A percentile compares a stretch with the other conserved stretches of the same genome.
Conservation (phyloP, 2,797 vertebrate genomes). For the Sternotherus odoratus region DNA sequence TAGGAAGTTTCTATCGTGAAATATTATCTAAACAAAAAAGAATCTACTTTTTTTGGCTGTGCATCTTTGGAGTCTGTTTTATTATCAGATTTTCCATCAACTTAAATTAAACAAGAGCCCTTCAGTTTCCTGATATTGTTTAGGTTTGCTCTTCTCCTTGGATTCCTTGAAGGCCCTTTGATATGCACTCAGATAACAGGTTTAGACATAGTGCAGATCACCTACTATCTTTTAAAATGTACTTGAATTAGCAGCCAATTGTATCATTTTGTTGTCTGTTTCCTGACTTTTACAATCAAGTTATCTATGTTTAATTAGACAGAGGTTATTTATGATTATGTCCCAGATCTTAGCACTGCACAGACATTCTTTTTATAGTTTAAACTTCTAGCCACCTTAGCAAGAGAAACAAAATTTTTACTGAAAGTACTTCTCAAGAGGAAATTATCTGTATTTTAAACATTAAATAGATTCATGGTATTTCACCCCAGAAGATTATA, state of each 20-base stretch:
- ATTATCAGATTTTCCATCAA: neutral
- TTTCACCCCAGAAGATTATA: neutral
- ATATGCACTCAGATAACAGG: neutral
- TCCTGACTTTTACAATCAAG: neutral
- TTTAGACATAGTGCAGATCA: neutral
- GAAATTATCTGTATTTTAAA: neutral
- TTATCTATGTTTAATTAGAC: neutral
- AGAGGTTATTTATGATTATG: neutral
- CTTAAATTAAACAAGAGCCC: slow-evolving; percentile 12
- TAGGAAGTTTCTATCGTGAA: neutral
- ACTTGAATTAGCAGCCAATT: neutral
- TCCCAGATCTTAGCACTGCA: neutral
- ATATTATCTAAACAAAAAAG: slow-evolving; percentile 13
- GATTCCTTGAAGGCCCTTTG: slow-evolving; percentile 16
- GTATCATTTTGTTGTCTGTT: slow-evolving; percentile 1
- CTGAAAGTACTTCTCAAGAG: neutral
- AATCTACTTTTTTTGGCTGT: slow-evolving; percentile 16
- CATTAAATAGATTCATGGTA: neutral
- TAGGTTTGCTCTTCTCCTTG: slow-evolving; percentile 14
- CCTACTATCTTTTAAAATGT: neutral
- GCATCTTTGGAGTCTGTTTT: slow-evolving; percentile 33
- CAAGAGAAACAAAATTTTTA: neutral
- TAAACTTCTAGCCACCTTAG: neutral
- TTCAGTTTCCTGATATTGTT: slow-evolving; percentile 46
- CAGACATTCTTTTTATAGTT: neutral